A percentile compares a stretch with the other conserved stretches of the same genome.
phyloP scores from a whole-genome alignment of 2,113 vertebrate species.

The Nothoprocta perdicaria region DNA sequence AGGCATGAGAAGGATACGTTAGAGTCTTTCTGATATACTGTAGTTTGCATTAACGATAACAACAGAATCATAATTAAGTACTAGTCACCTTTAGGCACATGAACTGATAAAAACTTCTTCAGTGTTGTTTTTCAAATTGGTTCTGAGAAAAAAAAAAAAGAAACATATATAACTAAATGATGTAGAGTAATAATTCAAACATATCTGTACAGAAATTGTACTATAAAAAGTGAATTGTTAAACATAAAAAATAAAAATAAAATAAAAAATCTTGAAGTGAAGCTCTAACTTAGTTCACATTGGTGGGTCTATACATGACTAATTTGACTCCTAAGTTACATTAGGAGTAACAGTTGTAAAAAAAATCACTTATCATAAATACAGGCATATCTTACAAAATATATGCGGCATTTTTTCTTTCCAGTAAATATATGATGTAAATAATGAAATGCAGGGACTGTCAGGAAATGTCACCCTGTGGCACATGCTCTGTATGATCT shows the following conservation, averaged over 20 bases:
- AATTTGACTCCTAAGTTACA: not conserved
- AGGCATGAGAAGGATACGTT: not conserved
- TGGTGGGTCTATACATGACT: not conserved
- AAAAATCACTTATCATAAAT: not conserved
- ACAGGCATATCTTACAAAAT: not conserved
- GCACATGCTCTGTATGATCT: no score
- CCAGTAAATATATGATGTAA: not conserved
- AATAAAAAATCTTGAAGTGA: not conserved
- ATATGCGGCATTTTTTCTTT: not conserved
- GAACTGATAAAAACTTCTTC: not conserved
- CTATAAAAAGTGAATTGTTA: not conserved
- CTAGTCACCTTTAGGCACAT: not conserved
- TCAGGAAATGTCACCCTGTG: no score
- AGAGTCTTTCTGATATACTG: not conserved
- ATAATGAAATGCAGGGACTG: no score
- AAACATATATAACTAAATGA: not conserved
- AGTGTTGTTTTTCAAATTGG: not conserved
- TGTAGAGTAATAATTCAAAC: not conserved
- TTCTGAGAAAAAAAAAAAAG: not conserved
- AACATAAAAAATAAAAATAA: not conserved
- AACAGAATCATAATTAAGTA: not conserved
- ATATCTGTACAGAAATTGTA: not conserved
- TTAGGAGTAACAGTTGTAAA: not conserved
- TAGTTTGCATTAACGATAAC: not conserved
- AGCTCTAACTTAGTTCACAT: not conserved